phyloP scores from a whole-genome alignment of 2,888 invertebrate species.

The Caenorhabditis wallacei region DNA sequence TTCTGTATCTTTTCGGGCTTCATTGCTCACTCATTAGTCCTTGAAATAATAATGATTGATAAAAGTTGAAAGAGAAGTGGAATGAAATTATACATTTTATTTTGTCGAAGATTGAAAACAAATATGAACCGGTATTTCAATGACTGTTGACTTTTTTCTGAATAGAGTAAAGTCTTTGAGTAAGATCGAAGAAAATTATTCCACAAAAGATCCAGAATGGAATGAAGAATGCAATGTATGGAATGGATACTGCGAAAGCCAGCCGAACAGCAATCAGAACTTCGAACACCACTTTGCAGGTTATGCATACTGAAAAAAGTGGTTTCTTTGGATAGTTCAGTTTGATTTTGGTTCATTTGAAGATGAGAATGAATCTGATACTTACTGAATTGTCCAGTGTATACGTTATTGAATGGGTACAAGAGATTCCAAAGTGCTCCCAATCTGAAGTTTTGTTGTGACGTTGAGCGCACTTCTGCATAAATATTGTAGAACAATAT shows the following conservation, averaged over 20 bases:
- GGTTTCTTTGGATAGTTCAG: background rate
- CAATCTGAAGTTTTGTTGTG: constrained; percentile 11
- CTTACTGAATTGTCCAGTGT: constrained; percentile 51
- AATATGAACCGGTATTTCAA: constrained; percentile 5
- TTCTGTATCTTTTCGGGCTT: too few relatives aligned
- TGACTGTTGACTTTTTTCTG: constrained; percentile 41
- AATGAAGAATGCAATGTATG: constrained; percentile 53
- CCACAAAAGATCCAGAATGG: constrained; percentile 67
- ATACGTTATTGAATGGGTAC: constrained; percentile 39
- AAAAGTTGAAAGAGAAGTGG: too few relatives aligned
- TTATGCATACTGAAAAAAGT: constrained; percentile 63
- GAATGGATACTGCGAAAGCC: constrained; percentile 23
- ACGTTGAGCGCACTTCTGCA: background rate
- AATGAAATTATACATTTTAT: too few relatives aligned
- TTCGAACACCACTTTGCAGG: constrained; percentile 61
- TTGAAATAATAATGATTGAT: too few relatives aligned
- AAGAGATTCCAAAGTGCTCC: constrained; percentile 35
- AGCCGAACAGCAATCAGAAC: constrained; percentile 59
- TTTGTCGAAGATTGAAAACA: too few relatives aligned
- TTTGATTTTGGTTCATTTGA: too few relatives aligned
- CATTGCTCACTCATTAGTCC: too few relatives aligned
- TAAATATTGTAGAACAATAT: constrained; percentile 36
- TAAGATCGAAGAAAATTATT: constrained; percentile 62
- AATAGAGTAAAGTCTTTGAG: constrained; percentile 54
- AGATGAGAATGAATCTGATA: background rate